Percentiles rank a stretch among this genome's conserved stretches.
Conservation (phyloP, 2,797 vertebrate species). For the Lemur catta region DNA sequence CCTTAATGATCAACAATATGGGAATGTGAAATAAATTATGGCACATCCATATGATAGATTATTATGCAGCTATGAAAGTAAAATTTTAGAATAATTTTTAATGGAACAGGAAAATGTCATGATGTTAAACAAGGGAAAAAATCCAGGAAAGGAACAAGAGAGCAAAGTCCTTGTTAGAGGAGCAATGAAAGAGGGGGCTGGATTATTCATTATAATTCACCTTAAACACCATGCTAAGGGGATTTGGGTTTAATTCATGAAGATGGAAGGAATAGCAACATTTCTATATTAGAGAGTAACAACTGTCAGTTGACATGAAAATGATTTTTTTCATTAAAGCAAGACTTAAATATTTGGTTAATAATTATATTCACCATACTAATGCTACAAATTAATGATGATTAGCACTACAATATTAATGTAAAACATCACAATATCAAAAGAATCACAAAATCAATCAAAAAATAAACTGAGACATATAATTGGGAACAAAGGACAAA, state of each 20-base stretch:
- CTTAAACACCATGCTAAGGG: neutral
- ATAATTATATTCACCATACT: neutral
- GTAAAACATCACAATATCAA: conserved; percentile 23
- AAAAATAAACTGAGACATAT: neutral
- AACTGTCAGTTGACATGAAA: neutral
- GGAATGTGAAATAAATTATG: conserved; percentile 45
- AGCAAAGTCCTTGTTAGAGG: neutral
- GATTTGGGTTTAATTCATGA: neutral
- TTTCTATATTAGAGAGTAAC: neutral
- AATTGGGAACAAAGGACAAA: neutral
- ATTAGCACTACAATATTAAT: conserved; percentile 15
- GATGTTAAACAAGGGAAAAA: neutral
- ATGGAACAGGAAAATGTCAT: neutral
- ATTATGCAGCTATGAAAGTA: conserved; percentile 22
- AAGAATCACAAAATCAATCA: conserved; percentile 46
- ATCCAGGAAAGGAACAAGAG: neutral
- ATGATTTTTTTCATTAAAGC: neutral
- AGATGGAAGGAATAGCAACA: neutral
- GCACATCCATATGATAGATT: neutral
- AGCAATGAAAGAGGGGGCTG: neutral
- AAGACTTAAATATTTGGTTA: neutral
- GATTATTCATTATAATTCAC: neutral
- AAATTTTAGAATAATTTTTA: conserved; percentile 28
- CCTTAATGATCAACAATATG: conserved; percentile 19
- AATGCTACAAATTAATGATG: conserved; percentile 32